These are phyloP conservation scores for Nematopogon swammerdamellus DNA, from an alignment of 2,888 invertebrate species.

Conservation along the genomic window DNA sequence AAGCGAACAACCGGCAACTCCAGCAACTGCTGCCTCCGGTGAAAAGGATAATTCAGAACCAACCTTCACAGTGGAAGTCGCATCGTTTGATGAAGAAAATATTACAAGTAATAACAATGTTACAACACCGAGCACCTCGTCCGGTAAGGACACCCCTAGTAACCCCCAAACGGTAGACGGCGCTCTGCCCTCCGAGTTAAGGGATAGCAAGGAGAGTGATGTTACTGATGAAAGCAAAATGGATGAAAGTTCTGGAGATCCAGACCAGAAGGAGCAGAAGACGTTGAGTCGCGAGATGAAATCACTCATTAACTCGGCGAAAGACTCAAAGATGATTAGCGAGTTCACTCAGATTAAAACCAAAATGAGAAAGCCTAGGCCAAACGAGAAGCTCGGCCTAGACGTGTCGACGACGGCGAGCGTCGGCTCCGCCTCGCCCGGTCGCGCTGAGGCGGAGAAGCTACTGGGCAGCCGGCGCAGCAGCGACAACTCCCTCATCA, in stretches of 20 bases:
- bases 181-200: too few relatives aligned
- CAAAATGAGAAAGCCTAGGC: conserved; percentile 45
- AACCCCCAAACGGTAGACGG: too few relatives aligned
- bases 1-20: too few relatives aligned
- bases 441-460: conserved; percentile 33
- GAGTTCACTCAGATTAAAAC: conserved; percentile 55
- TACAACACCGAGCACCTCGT: too few relatives aligned
- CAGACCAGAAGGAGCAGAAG: conserved; percentile 7
- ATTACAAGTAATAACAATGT: too few relatives aligned
- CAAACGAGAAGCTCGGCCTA: too few relatives aligned
- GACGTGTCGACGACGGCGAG: conserved; percentile 44
- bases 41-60: too few relatives aligned
- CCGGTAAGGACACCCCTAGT: too few relatives aligned
- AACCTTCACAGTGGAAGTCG: too few relatives aligned
- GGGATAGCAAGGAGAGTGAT: not conserved
- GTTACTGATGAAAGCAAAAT: not conserved
- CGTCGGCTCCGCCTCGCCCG: too few relatives aligned
- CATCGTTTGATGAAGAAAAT: too few relatives aligned
- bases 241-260: not conserved
- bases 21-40: too few relatives aligned
- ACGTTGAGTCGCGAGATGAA: conserved; percentile 58
- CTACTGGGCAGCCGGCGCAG: conserved; percentile 25
- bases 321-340: conserved; percentile 64
- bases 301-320: conserved; percentile 62
- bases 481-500: conserved; percentile 34